A percentile compares a stretch with the other conserved stretches of the same genome.
Conservation (phyloP, 1,140 invertebrate genomes). For the Anoplolepis gracilipes region DNA sequence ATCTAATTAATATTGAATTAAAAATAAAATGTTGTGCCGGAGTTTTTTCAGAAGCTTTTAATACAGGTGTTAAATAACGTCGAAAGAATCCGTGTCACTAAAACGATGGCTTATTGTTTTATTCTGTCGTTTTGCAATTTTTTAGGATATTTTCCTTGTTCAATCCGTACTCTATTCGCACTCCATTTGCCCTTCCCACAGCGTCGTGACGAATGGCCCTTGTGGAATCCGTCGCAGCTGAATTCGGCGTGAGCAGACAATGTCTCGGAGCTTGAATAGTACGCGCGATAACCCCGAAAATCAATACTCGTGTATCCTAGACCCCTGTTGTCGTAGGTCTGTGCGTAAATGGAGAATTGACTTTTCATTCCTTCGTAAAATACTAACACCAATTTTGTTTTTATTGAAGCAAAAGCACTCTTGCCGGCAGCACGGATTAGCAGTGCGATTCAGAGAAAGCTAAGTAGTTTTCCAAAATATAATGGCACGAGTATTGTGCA, state of each 20-base stretch:
- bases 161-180: neutral
- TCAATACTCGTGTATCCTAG: constrained; percentile 61
- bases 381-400: neutral
- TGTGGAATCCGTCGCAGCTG: constrained; percentile 17
- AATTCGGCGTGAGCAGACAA: constrained; percentile 12
- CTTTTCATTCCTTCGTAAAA: neutral
- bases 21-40: neutral
- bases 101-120: neutral
- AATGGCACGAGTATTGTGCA: neutral
- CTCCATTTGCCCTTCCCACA: constrained; percentile 3
- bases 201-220: constrained; percentile 16
- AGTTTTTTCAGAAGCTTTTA: constrained; percentile 17
- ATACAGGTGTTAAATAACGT: neutral
- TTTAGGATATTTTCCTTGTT: neutral
- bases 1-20: neutral
- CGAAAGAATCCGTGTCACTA: neutral
- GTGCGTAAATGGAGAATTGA: constrained; percentile 28
- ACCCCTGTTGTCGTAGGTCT: constrained; percentile 65
- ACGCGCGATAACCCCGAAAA: constrained; percentile 47
- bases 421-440: neutral
- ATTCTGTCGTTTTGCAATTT: neutral
- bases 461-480: constrained; percentile 22
- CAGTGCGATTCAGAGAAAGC: neutral
- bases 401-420: neutral
- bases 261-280: constrained; percentile 25